These are phyloP conservation scores for Rhinogobius similis DNA, from an alignment of 2,113 vertebrate genomes.

Conservation along the genomic window DNA sequence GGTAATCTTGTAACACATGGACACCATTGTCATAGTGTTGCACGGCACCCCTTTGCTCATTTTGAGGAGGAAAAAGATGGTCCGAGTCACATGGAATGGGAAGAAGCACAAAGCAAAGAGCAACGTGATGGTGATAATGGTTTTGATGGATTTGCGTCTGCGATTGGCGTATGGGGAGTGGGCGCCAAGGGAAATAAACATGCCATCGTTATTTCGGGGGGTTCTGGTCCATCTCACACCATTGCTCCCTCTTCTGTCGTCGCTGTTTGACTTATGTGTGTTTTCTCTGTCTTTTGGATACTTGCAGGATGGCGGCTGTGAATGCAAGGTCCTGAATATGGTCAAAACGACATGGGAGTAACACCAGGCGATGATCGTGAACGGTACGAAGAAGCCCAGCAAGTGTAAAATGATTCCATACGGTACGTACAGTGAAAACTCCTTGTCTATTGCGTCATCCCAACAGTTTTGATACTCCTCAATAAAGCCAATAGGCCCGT, in stretches of 20 bases:
- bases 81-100: slow-evolving; percentile 83
- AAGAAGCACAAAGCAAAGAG: slow-evolving; percentile 84
- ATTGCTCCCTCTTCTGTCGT: slow-evolving; percentile 37
- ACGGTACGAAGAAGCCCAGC: slow-evolving; percentile 81
- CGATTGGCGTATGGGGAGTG: slow-evolving; percentile 75
- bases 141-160: slow-evolving; percentile 82
- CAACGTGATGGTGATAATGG: slow-evolving; percentile 83
- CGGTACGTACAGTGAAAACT: slow-evolving; percentile 80
- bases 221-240: slow-evolving; percentile 18
- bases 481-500: neutral
- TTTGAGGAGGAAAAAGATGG: slow-evolving; percentile 80
- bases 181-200: slow-evolving; percentile 60
- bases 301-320: slow-evolving; percentile 50
- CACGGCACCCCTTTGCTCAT: slow-evolving; percentile 74
- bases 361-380: slow-evolving; percentile 83
- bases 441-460: slow-evolving; percentile 83
- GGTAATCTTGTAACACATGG: slow-evolving; percentile 85
- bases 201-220: slow-evolving; percentile 36
- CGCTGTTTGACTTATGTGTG: slow-evolving; percentile 7
- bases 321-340: slow-evolving; percentile 77
- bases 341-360: slow-evolving; percentile 82
- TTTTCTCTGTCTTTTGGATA: slow-evolving; percentile 7
- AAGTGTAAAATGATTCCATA: slow-evolving; percentile 81
- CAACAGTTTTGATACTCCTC: slow-evolving; percentile 79
- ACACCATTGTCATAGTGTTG: slow-evolving; percentile 78